phyloP scores from a whole-genome alignment of 2,888 invertebrate species.

The Drosophila mulleri region DNA sequence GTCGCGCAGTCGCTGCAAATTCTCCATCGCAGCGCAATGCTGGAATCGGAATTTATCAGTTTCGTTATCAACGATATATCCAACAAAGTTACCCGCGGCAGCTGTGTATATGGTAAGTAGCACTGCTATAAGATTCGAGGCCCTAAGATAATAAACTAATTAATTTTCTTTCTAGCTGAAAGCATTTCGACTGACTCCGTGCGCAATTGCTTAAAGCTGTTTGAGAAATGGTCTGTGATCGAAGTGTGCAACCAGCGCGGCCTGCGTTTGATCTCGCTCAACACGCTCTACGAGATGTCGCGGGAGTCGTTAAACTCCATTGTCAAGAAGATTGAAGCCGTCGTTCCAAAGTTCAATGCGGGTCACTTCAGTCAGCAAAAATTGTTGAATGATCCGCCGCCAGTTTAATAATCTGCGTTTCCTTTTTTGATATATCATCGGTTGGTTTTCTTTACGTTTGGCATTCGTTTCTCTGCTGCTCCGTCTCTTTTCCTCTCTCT shows the following conservation, averaged over 20 bases:
- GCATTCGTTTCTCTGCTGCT: conserved; percentile 28
- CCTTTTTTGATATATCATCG: conserved; percentile 20
- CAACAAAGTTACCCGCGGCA: conserved; percentile 87
- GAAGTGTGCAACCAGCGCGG: conserved; percentile 86
- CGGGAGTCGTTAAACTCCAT: conserved; percentile 81
- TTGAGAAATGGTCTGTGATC: conserved; percentile 92
- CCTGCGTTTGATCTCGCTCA: conserved; percentile 85
- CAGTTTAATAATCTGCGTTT: conserved; percentile 28
- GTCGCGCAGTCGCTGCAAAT: conserved; percentile 87
- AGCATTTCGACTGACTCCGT: conserved; percentile 94
- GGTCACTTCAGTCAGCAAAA: conserved; percentile 48
- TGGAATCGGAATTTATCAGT: conserved; percentile 89
- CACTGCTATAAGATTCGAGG: not conserved
- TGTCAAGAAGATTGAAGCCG: conserved; percentile 81
- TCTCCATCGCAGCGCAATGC: conserved; percentile 85
- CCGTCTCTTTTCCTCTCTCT: not conserved
- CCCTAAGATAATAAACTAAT: not conserved
- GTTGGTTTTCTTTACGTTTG: conserved; percentile 24
- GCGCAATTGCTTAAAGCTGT: conserved; percentile 92
- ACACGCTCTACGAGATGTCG: conserved; percentile 85
- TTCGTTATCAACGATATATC: conserved; percentile 89
- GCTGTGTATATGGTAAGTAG: conserved; percentile 88
- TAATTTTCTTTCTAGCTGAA: conserved; percentile 88
- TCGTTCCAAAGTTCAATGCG: conserved; percentile 79
- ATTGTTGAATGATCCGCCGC: conserved; percentile 16